Conservation (phyloP, 2,113 vertebrate genomes). For the Calidris pygmaea region DNA sequence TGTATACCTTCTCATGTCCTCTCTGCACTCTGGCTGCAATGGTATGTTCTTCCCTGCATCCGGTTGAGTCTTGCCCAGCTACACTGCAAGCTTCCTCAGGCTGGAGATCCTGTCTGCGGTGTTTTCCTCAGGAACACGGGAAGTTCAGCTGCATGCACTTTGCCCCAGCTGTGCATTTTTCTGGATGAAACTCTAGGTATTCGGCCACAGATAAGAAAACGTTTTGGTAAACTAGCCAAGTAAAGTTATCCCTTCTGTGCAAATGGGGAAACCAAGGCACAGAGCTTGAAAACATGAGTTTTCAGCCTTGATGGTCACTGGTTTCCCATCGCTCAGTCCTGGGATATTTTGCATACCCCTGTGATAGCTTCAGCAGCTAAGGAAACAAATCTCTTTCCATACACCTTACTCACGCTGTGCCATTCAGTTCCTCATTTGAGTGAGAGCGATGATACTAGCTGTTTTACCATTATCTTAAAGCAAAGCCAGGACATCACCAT, state of each 20-base stretch:
- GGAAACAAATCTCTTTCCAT: neutral
- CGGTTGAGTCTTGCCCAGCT: neutral
- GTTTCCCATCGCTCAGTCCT: neutral
- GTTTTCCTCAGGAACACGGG: neutral
- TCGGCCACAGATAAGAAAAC: neutral
- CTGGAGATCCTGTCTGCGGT: neutral
- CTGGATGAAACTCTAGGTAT: neutral
- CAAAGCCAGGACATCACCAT: neutral
- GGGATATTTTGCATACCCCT: neutral
- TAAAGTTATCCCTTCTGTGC: neutral
- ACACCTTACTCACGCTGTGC: neutral
- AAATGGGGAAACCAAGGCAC: neutral
- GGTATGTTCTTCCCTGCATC: neutral
- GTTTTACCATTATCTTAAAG: neutral
- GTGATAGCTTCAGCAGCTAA: neutral
- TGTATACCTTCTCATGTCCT: neutral
- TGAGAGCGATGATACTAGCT: accelerated
- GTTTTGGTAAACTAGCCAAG: neutral
- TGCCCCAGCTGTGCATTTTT: neutral
- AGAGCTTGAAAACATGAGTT: neutral
- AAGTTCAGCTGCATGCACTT: neutral
- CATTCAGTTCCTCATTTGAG: neutral
- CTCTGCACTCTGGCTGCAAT: neutral
- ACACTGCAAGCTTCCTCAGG: neutral
- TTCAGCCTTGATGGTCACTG: neutral